These are phyloP conservation scores for Clivina fossor DNA, from an alignment of 2,888 invertebrate species.

Conservation along the genomic window DNA sequence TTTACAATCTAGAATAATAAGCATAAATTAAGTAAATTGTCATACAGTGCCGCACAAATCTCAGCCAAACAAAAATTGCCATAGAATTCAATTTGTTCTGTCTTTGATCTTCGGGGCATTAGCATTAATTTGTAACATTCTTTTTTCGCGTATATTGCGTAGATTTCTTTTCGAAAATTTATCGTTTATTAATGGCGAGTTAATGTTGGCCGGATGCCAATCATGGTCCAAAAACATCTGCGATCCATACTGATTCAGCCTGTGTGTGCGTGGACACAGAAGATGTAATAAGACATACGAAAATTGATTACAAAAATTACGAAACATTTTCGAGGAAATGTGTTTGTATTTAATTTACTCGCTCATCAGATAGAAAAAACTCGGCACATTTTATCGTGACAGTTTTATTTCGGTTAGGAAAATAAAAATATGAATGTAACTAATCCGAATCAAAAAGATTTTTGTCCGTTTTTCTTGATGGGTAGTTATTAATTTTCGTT, in stretches of 20 bases:
- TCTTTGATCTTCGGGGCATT: slow-evolving; percentile 11
- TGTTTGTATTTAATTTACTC: slow-evolving; percentile 11
- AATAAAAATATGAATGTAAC: too few relatives aligned
- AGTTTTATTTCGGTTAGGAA: slow-evolving; percentile 15
- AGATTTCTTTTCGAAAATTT: slow-evolving; percentile 5
- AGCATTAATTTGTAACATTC: slow-evolving; percentile 13
- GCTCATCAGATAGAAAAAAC: slow-evolving; percentile 1
- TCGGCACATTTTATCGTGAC: slow-evolving; percentile 13
- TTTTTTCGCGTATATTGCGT: background rate
- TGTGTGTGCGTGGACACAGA: too few relatives aligned
- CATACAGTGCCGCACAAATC: too few relatives aligned
- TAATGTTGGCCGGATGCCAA: background rate
- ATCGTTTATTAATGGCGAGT: slow-evolving; percentile 10
- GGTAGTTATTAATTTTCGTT: too few relatives aligned
- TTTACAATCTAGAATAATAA: too few relatives aligned
- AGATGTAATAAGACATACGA: slow-evolving; percentile 6
- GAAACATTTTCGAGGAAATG: slow-evolving; percentile 4
- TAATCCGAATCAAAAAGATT: too few relatives aligned
- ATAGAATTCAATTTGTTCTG: slow-evolving; percentile 3
- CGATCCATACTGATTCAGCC: background rate
- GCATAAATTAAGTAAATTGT: too few relatives aligned
- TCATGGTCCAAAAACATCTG: slow-evolving; percentile 7
- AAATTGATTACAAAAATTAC: slow-evolving; percentile 22
- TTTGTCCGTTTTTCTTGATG: too few relatives aligned
- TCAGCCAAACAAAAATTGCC: too few relatives aligned